These are phyloP conservation scores for Sepioteuthis lessoniana DNA, from an alignment of 2,888 invertebrate genomes.

Conservation along the genomic window DNA sequence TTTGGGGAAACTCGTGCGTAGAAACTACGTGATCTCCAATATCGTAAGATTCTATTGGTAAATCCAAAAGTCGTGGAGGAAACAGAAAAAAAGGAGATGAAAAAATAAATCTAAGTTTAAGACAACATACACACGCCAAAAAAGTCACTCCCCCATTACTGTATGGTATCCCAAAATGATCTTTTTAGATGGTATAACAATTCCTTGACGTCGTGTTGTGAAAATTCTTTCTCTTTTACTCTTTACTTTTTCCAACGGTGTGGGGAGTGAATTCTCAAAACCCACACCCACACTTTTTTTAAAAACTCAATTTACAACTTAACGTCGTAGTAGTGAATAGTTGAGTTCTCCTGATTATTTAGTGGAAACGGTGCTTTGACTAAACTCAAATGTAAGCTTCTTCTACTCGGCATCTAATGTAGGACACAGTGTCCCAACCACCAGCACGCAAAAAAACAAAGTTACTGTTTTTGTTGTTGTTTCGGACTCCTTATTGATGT, in stretches of 20 bases:
- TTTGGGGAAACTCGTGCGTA: not conserved
- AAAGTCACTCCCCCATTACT: not conserved
- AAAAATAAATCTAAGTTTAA: not conserved
- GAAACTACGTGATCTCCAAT: not conserved
- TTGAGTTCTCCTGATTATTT: not conserved
- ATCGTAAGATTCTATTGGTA: not conserved
- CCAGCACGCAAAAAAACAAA: not conserved
- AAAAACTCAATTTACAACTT: not conserved
- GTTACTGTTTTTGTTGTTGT: conserved; percentile 23
- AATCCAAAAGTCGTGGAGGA: not conserved
- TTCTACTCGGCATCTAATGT: conserved; percentile 33
- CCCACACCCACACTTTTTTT: not conserved
- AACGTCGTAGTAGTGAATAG: not conserved
- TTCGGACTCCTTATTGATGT: not conserved
- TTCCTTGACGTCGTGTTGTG: not conserved
- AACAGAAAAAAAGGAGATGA: too few relatives aligned
- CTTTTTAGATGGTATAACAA: not conserved
- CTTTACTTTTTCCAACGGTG: not conserved
- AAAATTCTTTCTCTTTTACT: not conserved
- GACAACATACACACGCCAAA: too few relatives aligned
- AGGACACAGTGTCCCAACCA: not conserved
- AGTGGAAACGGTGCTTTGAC: not conserved
- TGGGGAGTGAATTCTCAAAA: not conserved
- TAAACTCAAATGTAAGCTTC: not conserved
- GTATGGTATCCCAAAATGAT: not conserved